Percentiles rank a stretch among this genome's conserved stretches.
These are phyloP conservation scores for Tokudaia tokunoshimensis DNA, from an alignment of 2,797 vertebrate species.

Conservation along the genomic window DNA sequence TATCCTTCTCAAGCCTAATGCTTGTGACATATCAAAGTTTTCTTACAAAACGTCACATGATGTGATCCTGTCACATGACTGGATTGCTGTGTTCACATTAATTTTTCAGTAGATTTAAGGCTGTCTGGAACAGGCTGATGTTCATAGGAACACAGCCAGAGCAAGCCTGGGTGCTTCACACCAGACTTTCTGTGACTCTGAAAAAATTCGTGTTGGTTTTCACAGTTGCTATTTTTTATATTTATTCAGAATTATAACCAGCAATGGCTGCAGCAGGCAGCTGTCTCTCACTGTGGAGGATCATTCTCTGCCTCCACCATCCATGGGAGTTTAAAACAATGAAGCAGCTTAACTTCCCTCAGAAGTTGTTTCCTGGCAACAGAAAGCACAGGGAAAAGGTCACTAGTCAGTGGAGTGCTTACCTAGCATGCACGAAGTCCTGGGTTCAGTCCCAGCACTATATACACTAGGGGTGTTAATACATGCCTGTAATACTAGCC, in stretches of 20 bases:
- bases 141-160: not conserved
- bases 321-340: not conserved
- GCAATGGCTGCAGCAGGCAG: not conserved
- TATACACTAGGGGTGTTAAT: not conserved
- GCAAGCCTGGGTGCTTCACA: not conserved
- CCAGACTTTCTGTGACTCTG: not conserved
- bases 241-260: not conserved
- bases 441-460: not conserved
- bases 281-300: not conserved
- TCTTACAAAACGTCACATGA: constrained; percentile 52
- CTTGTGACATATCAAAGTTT: constrained; percentile 56
- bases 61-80: not conserved
- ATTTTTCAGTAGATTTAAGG: constrained; percentile 34
- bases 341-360: not conserved
- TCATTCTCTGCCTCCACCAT: not conserved
- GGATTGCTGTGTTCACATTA: constrained; percentile 24
- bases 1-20: not conserved
- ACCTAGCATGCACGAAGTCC: not conserved
- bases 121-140: not conserved
- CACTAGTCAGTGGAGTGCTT: not conserved
- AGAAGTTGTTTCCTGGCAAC: constrained; percentile 20
- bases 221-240: not conserved
- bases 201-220: not conserved
- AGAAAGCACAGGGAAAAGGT: not conserved
- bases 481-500: not conserved